Conservation (phyloP, 2,797 vertebrate genomes). For the Ceyx erithaca region DNA sequence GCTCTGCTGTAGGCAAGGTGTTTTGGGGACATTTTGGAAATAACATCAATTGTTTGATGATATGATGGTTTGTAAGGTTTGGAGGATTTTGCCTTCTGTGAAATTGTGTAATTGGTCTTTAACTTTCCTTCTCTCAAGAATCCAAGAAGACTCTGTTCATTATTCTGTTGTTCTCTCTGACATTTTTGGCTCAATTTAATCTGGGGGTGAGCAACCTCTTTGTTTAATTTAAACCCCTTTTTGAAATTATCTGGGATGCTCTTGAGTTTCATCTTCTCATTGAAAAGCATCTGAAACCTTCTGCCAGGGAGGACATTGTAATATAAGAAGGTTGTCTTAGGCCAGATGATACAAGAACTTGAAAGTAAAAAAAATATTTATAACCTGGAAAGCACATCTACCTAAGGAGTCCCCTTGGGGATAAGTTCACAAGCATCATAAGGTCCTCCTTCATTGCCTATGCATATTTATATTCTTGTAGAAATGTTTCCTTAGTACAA, state of each 20-base stretch:
- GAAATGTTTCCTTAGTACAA: not conserved
- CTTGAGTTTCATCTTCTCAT: not conserved
- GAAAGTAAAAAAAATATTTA: not conserved
- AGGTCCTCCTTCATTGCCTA: not conserved
- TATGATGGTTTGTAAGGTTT: not conserved
- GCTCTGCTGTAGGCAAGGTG: not conserved
- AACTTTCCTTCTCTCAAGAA: not conserved
- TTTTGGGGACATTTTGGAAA: not conserved
- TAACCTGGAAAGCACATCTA: not conserved
- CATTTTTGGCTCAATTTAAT: not conserved
- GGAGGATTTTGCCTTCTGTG: not conserved
- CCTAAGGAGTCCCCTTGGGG: not conserved
- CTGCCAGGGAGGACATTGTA: not conserved
- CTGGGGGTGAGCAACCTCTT: not conserved
- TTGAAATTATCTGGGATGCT: not conserved
- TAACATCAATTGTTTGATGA: not conserved
- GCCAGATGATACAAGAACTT: not conserved
- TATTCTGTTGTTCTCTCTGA: not conserved
- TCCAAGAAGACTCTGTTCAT: not conserved
- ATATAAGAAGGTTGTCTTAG: not conserved
- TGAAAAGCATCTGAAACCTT: not conserved
- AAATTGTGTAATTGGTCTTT: not conserved
- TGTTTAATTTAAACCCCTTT: not conserved
- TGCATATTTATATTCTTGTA: not conserved
- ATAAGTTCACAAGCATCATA: not conserved